Base-by-base conservation (phyloP, 1,140 invertebrate genomes). In the Pantala flavescens region DNA sequence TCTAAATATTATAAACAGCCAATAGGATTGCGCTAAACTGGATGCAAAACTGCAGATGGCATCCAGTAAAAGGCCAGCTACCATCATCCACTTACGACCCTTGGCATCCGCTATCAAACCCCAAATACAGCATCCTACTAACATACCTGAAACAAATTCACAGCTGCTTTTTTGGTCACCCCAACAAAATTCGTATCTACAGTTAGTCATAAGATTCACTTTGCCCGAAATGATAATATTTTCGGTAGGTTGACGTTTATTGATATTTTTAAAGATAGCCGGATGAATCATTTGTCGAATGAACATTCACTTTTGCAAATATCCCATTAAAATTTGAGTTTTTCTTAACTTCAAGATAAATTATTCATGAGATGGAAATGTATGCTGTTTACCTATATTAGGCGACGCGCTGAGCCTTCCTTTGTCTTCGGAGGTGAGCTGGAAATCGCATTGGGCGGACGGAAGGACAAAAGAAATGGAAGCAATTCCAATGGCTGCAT, bases 71-170 rank as follows among this genome's bases (percentile, higher is more conserved):
- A 94, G 85, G 0, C 92, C 90, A 19, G 88, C 88, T 63, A 94
- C 89, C 73, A 95, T 82, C 19, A 93, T 90, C 11, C 88, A 81
- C 80, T 91, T 89, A 24, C 93, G 86, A 0, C 93, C 93, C 78
- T 90, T 89, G 0, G 90, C 91, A 82, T 95, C 93, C 76, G 93
- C 93, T 78, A 95, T 83, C 77, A 90, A 93, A 43, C 93, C 93
- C 93, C 93, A 95, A 81, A 94, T 89, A 83, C 93, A 94, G n/a
- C 92, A 93, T 21, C 93, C 93, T 76, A 94, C 84, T 75, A 95
- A 88, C 93, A 95, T 95, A 76, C 93, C 93, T 93, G 75, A 10
- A 76, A 79, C 74, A 70, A 70, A 36, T 36, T 36, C n/a, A n/a
- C n/a, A n/a, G n/a, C n/a, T n/a, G n/a, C n/a, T n/a, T n/a, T n/a